A percentile compares a stretch with the other conserved stretches of the same genome.
Evolutionary conservation across 2,888 invertebrate genomes (phyloP).

Genomic region (Drosophila vallismaia): DNA sequence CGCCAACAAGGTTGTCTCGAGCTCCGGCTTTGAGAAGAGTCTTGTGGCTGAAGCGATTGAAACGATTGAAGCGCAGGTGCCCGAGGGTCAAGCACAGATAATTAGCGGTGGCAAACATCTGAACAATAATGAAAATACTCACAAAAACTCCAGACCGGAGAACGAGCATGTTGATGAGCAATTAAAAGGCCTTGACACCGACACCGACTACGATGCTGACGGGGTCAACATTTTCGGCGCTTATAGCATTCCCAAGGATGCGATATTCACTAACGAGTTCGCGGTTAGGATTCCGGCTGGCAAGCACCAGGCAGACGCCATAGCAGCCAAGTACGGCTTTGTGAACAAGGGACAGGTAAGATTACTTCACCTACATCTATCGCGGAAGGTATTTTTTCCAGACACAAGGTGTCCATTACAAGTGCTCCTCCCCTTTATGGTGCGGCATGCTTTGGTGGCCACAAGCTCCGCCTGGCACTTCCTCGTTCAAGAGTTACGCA

Average conservation of each 20-base stretch:
- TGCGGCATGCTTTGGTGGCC: neutral
- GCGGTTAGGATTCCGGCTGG: conserved; percentile 93
- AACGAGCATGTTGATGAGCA: conserved; percentile 32
- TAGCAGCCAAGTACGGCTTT: conserved; percentile 94
- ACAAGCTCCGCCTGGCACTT: neutral
- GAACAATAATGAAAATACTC: conserved; percentile 40
- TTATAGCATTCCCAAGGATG: conserved; percentile 74
- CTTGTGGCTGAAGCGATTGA: neutral
- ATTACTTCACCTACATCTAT: neutral
- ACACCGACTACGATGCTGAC: conserved; percentile 40
- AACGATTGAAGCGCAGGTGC: neutral
- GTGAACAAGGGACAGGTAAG: conserved; percentile 93
- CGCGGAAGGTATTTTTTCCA: neutral
- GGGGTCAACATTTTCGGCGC: conserved; percentile 67
- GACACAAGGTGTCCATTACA: neutral
- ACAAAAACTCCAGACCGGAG: conserved; percentile 25
- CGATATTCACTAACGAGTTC: conserved; percentile 91
- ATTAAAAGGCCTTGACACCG: conserved; percentile 44
- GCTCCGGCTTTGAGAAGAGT: neutral
- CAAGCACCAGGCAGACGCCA: conserved; percentile 88
- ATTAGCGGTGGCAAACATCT: conserved; percentile 27
- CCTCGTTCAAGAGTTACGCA: neutral
- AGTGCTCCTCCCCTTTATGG: too few species aligned
- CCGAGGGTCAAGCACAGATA: conserved; percentile 26
- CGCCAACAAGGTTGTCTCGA: conserved; percentile 2